phyloP scores from a whole-genome alignment of 2,888 invertebrate genomes.

The Hofmannophila pseudospretella region DNA sequence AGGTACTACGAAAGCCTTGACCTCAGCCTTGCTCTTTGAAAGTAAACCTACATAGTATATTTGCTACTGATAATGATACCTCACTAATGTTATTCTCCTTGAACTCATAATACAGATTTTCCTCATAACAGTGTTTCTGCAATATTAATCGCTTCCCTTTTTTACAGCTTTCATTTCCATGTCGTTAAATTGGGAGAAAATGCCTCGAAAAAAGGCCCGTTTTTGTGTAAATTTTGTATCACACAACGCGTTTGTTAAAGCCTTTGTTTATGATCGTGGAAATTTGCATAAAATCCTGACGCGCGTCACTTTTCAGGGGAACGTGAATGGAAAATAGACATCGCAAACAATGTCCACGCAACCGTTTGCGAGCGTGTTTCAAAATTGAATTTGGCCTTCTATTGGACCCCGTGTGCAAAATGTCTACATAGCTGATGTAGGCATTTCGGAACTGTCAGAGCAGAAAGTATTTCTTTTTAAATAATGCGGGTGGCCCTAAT shows the following conservation, averaged over 20 bases:
- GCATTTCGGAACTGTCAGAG: too few species aligned
- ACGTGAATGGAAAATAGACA: constrained; percentile 22
- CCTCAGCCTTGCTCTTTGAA: too few species aligned
- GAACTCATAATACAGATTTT: too few species aligned
- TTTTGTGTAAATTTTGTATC: constrained; percentile 21
- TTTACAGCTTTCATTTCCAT: constrained; percentile 15
- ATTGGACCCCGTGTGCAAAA: constrained; percentile 8
- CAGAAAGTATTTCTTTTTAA: too few species aligned
- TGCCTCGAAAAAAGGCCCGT: constrained; percentile 14
- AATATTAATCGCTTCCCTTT: constrained; percentile 15
- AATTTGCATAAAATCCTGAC: constrained; percentile 40
- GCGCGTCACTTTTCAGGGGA: constrained; percentile 28
- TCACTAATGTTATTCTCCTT: too few species aligned
- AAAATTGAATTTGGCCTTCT: constrained; percentile 37
- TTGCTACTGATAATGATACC: too few species aligned
- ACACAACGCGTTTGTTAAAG: constrained; percentile 25
- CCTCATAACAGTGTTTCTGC: constrained; percentile 9
- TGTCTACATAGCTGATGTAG: too few species aligned
- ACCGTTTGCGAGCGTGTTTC: constrained; percentile 32
- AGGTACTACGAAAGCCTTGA: too few species aligned
- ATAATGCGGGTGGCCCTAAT: too few species aligned
- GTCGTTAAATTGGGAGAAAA: constrained; percentile 16
- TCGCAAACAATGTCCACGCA: constrained; percentile 17
- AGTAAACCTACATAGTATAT: too few species aligned
- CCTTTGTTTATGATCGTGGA: constrained; percentile 35